Base-by-base conservation (phyloP, 2,888 invertebrate genomes). In the Opisthograptis luteolata region DNA sequence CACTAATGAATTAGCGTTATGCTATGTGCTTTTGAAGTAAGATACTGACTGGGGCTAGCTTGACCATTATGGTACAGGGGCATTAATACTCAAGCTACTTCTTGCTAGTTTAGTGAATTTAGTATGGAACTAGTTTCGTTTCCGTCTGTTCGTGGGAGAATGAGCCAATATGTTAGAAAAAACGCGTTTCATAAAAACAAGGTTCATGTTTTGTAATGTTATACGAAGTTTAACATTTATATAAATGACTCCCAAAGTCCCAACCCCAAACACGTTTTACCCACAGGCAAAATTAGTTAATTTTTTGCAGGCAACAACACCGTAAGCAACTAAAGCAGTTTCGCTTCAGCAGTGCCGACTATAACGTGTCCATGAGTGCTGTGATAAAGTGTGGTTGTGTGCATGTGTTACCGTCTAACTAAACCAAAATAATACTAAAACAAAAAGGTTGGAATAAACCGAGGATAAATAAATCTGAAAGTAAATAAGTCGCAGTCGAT, bases 341-440 rank as follows among this genome's bases (percentile, higher is more conserved):
- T 70, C 58, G 66, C 70, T 77, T 69, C 63, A 68, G 74, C 67
- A 69, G 80, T 80, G 77, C 71, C 66, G 31, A 36, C 32, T 66
- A 70, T 32, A 24, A 27, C 14, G 27, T 42, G 28, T 42, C 25
- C 37, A 53, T 51, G 49, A 54, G 62, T 58, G 66, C 77, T 66
- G 70, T 81, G 81, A 82, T 82, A 84, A 84, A 85, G 75, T 87
- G 87, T 88, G 87, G 87, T 88, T 84, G 81, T 71, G 85, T 87
- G 87, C 83, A 80, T 82, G 81, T 81, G 75, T 73, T 65, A 79
- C 79, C 76, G 70, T 74, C 76, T 79, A 84, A 81, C 73, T 80
- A 83, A 83, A 82, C 78, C 75, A 79, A 73, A 70, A 74, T 51
- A 63, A 73, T 66, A 66, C n/a, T n/a, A 70, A 25, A 69, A 70